phyloP scores from a whole-genome alignment of 2,888 invertebrate species.

The Cyaniris semiargus region DNA sequence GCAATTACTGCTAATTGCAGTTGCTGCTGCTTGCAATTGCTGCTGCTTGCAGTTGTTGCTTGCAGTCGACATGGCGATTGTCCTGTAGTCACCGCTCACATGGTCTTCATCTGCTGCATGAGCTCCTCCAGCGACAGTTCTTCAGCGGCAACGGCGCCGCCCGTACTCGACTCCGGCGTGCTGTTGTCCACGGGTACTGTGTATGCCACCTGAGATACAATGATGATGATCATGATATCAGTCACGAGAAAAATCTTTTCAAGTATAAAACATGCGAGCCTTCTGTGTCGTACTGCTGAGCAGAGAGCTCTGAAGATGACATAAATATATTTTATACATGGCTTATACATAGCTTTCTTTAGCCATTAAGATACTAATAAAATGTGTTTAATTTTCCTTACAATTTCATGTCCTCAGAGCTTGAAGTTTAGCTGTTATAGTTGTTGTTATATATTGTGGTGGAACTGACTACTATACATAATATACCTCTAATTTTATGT shows the following conservation, averaged over 20 bases:
- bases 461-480: no score
- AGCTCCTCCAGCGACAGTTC: constrained; percentile 91
- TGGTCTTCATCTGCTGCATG: constrained; percentile 94
- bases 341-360: no score
- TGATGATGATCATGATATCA: background rate
- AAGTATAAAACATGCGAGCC: no score
- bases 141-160: constrained; percentile 70
- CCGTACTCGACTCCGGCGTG: constrained; percentile 67
- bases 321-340: no score
- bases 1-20: background rate
- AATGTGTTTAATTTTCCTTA: no score
- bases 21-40: background rate
- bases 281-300: no score
- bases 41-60: background rate
- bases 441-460: no score
- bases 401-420: no score
- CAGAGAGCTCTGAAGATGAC: no score
- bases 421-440: no score
- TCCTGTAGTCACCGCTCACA: constrained; percentile 74
- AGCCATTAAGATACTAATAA: no score
- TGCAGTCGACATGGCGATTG: background rate
- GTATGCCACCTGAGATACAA: constrained; percentile 84
- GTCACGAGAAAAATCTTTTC: background rate
- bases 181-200: constrained; percentile 80
- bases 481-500: constrained; percentile 36